Conservation (phyloP, 2,797 vertebrate genomes). For the Schizopygopsis malacanthus region DNA sequence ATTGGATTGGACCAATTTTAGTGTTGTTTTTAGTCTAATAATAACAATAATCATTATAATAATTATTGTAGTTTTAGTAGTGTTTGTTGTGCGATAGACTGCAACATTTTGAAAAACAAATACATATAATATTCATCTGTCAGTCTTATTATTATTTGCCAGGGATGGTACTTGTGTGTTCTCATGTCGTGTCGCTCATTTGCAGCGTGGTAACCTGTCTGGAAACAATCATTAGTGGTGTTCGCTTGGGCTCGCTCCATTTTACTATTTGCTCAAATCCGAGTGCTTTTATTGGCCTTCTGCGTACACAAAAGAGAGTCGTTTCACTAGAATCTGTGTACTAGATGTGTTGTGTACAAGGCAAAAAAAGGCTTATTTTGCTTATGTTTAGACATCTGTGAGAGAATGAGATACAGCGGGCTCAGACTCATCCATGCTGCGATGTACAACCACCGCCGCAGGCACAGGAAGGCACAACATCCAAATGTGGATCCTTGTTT, state of each 20-base stretch:
- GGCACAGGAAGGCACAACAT: constrained; percentile 47
- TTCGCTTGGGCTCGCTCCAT: background rate
- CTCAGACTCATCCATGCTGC: constrained; percentile 26
- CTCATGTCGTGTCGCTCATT: background rate
- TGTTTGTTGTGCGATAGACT: background rate
- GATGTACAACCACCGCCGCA: constrained; percentile 48
- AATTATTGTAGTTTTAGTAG: background rate
- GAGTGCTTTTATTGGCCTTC: background rate
- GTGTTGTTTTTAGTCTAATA: background rate
- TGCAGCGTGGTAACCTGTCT: background rate
- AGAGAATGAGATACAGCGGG: background rate
- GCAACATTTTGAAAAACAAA: background rate
- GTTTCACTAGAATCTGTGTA: background rate
- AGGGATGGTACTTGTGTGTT: background rate
- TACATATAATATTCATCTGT: background rate
- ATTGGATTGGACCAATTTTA: background rate
- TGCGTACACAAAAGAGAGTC: background rate
- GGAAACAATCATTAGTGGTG: background rate
- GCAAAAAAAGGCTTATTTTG: constrained; percentile 10
- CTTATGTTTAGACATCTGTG: constrained; percentile 26
- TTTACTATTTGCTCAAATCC: background rate
- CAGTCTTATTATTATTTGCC: background rate
- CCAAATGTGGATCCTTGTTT: constrained; percentile 45
- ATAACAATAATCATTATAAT: background rate
- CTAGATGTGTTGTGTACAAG: background rate